Conservation (phyloP, 2,797 vertebrate species). For the Lophius americanus region DNA sequence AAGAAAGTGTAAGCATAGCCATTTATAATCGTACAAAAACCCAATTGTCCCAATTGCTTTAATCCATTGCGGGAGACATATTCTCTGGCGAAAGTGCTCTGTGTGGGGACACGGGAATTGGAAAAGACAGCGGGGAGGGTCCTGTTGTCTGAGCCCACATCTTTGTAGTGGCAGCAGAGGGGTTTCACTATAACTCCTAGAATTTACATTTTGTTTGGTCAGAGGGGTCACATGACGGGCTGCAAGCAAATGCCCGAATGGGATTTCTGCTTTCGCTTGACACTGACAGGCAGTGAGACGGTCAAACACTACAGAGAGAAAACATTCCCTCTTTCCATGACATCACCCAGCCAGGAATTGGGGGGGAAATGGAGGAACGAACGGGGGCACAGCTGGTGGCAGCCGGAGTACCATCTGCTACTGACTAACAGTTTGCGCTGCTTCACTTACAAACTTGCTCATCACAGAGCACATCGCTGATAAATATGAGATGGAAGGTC, state of each 20-base stretch:
- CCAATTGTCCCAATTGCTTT: slow-evolving; percentile 60
- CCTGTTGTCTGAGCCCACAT: slow-evolving; percentile 72
- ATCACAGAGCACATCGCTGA: slow-evolving; percentile 55
- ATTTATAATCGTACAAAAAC: slow-evolving; percentile 63
- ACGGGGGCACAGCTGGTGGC: slow-evolving; percentile 91
- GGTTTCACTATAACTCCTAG: slow-evolving; percentile 73
- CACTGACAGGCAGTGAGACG: slow-evolving; percentile 85
- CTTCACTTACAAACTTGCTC: slow-evolving; percentile 85
- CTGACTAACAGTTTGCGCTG: slow-evolving; percentile 85
- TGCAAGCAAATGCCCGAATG: slow-evolving; percentile 82
- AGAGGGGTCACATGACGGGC: slow-evolving; percentile 84
- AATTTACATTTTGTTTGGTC: slow-evolving; percentile 82
- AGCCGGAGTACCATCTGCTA: slow-evolving; percentile 94
- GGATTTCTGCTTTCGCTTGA: slow-evolving; percentile 85
- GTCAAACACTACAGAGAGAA: slow-evolving; percentile 83
- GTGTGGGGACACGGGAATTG: slow-evolving; percentile 41
- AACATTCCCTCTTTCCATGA: slow-evolving; percentile 91
- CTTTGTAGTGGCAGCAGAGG: slow-evolving; percentile 83
- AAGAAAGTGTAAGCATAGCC: slow-evolving; percentile 30
- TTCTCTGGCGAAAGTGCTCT: slow-evolving; percentile 57
- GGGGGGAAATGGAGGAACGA: slow-evolving; percentile 61
- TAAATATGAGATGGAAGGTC: slow-evolving; percentile 47
- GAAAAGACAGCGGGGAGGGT: slow-evolving; percentile 43
- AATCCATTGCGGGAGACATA: slow-evolving; percentile 53
- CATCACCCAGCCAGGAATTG: slow-evolving; percentile 85